Evolutionary conservation across 2,113 vertebrate genomes (phyloP).

Genomic region (Brienomyrus brachyistius): DNA sequence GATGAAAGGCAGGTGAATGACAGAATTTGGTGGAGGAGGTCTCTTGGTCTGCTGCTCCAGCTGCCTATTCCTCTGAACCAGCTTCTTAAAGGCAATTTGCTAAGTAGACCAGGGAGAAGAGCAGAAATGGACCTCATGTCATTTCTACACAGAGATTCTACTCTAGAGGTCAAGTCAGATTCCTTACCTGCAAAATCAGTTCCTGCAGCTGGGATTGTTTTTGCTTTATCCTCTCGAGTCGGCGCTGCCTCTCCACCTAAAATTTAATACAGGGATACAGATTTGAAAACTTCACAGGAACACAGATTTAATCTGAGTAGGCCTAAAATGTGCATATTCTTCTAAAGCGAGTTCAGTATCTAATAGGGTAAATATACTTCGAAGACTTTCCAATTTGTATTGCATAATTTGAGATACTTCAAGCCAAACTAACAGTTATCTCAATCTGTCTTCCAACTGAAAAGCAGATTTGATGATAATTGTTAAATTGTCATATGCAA

Average conservation of each 20-base stretch:
- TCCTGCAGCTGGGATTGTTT: conserved; percentile 98
- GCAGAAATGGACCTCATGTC: background rate
- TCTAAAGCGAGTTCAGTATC: background rate
- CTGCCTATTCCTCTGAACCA: conserved; percentile 90
- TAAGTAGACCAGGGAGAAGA: conserved; percentile 43
- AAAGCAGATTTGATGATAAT: background rate
- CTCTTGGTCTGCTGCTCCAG: conserved; percentile 83
- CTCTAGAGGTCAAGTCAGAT: background rate
- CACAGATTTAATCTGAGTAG: background rate
- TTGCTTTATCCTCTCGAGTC: conserved; percentile 96
- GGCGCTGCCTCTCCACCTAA: conserved; percentile 88
- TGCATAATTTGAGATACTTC: background rate
- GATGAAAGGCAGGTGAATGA: conserved; percentile 95
- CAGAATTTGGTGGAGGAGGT: conserved; percentile 86
- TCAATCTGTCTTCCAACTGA: background rate
- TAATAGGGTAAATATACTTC: background rate
- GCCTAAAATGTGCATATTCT: background rate
- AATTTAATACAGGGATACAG: background rate
- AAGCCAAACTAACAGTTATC: background rate
- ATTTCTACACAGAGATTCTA: background rate
- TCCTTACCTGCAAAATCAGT: conserved; percentile 89
- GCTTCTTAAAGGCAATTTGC: conserved; percentile 99
- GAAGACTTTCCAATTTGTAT: background rate
- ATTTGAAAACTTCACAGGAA: background rate
- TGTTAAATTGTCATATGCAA: background rate